Percentiles rank a stretch among this genome's conserved stretches.
phyloP scores from a whole-genome alignment of 2,113 vertebrate genomes.

The Hepsetus odoe region DNA sequence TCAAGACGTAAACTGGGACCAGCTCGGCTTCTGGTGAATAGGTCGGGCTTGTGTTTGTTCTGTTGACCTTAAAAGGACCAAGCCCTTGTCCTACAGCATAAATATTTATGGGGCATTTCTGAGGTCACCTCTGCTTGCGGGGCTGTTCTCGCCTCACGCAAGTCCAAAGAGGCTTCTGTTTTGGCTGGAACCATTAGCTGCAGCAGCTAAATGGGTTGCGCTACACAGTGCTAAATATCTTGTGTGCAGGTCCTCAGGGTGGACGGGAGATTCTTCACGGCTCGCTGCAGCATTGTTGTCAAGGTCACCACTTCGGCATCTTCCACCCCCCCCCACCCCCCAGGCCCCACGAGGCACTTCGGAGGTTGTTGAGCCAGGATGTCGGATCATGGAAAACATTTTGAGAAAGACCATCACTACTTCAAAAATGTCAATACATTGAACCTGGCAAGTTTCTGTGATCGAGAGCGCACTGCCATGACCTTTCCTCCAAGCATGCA shows the following conservation, averaged over 20 bases:
- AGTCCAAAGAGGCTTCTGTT: not conserved
- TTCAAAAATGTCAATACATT: slow-evolving; percentile 6
- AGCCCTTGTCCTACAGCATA: not conserved
- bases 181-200: slow-evolving; percentile 12
- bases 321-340: not conserved
- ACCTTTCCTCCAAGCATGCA: not conserved
- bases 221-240: slow-evolving; percentile 24
- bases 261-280: slow-evolving; percentile 81
- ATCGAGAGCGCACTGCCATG: not conserved
- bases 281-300: slow-evolving; percentile 75
- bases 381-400: not conserved
- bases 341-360: not conserved
- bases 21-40: not conserved
- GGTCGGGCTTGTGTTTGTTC: not conserved
- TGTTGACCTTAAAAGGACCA: not conserved
- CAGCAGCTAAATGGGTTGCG: not conserved
- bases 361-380: not conserved
- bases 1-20: not conserved
- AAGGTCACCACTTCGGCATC: slow-evolving; percentile 62
- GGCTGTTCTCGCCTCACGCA: not conserved
- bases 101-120: slow-evolving; percentile 56
- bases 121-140: slow-evolving; percentile 73
- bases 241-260: slow-evolving; percentile 67
- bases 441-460: not conserved
- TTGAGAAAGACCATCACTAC: not conserved